Conservation (phyloP, 2,113 vertebrate species). For the Brevimyrus niger region DNA sequence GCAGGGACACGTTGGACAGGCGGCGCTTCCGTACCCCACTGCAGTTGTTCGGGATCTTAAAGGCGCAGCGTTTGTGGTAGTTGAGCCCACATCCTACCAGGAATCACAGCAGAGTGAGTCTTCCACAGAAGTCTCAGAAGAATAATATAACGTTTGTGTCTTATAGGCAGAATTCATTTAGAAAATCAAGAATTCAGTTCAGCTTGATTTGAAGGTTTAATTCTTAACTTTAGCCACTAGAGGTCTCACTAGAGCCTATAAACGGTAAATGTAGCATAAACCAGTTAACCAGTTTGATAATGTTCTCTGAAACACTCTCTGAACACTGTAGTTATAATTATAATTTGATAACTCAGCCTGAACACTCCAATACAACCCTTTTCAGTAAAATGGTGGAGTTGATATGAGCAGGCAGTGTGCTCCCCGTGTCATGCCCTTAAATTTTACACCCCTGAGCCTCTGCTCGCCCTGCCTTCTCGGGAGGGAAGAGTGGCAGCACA, state of each 20-base stretch:
- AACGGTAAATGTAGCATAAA: not conserved
- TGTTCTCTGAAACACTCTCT: not conserved
- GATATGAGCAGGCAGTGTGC: not conserved
- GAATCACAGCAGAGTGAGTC: conserved; percentile 5
- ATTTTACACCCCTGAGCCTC: not conserved
- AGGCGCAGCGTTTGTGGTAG: conserved; percentile 97
- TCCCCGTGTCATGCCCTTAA: not conserved
- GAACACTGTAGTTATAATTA: not conserved
- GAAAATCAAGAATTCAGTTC: not conserved
- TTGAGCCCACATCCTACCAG: conserved; percentile 87
- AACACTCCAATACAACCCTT: not conserved
- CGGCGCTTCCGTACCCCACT: conserved; percentile 87
- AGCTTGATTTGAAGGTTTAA: not conserved
- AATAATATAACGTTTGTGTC: not conserved
- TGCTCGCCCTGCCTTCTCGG: not conserved
- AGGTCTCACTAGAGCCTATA: conserved; percentile 23
- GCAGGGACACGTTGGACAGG: conserved; percentile 86
- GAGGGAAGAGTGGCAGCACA: not conserved
- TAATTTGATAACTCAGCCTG: not conserved
- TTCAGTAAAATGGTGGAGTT: not conserved
- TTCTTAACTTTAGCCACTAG: conserved; percentile 31
- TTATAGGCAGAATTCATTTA: not conserved
- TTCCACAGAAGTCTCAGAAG: not conserved
- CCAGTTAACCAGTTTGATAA: not conserved
- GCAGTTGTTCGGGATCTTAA: conserved; percentile 98